These are phyloP conservation scores for Drosophila rufa DNA, from an alignment of 1,140 invertebrate genomes.

Conservation along the genomic window DNA sequence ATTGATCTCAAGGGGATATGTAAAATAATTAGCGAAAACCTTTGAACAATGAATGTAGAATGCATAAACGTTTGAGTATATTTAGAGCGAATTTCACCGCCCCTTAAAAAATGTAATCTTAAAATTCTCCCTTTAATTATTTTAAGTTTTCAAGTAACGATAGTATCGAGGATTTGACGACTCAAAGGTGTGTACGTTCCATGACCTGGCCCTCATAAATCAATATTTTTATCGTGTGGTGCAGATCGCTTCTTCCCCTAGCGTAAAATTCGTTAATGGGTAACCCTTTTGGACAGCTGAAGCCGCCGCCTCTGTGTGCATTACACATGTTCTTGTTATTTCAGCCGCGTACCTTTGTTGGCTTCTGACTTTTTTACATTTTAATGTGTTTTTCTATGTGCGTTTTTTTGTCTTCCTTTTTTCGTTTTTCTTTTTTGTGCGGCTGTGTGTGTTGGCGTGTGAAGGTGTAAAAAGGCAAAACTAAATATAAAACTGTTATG, in stretches of 20 bases:
- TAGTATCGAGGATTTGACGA: too few species aligned
- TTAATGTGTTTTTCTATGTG: conserved; percentile 61
- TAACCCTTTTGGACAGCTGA: conserved; percentile 7
- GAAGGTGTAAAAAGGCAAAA: conserved; percentile 78
- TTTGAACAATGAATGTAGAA: not conserved
- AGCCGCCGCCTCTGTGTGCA: conserved; percentile 33
- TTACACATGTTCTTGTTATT: conserved; percentile 58
- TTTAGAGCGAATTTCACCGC: not conserved
- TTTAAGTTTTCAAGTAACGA: not conserved
- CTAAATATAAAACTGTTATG: conserved; percentile 80
- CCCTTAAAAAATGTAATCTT: too few species aligned
- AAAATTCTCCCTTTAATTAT: not conserved
- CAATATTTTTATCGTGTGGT: conserved; percentile 4
- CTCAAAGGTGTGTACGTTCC: not conserved
- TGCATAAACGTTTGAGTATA: not conserved
- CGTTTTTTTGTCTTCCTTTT: not conserved
- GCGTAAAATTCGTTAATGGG: conserved; percentile 9
- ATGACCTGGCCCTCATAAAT: conserved; percentile 6
- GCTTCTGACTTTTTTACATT: conserved; percentile 77
- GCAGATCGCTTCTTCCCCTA: conserved; percentile 8
- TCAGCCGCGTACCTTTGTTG: conserved; percentile 72
- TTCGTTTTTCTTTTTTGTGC: conserved; percentile 11
- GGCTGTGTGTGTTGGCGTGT: conserved; percentile 58
- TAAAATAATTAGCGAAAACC: not conserved
- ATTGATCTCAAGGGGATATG: too few species aligned